Evolutionary conservation across 2,888 invertebrate genomes (phyloP).

Genomic region (Epiperipatus broadwayi): DNA sequence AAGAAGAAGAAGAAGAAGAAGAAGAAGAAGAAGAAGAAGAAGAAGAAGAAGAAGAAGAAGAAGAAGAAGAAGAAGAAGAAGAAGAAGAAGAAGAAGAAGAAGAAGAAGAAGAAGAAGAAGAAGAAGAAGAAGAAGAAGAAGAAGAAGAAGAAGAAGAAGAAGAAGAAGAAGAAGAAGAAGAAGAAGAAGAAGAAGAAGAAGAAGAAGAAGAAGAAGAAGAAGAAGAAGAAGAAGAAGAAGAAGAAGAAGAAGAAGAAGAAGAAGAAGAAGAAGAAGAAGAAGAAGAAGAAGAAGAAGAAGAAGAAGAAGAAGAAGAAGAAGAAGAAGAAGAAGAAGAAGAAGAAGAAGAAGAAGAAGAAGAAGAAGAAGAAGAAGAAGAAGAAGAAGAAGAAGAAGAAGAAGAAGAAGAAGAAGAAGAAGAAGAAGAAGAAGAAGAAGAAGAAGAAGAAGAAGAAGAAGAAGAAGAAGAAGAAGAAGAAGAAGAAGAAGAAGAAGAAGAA

Average conservation of each 20-base stretch:
- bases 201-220: slow-evolving; percentile 8
- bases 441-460: slow-evolving; percentile 9
- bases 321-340: slow-evolving; percentile 9
- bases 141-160: slow-evolving; percentile 9
- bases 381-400: slow-evolving; percentile 6
- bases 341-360: slow-evolving; percentile 9
- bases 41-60: slow-evolving; percentile 9
- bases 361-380: slow-evolving; percentile 9
- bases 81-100: slow-evolving; percentile 9
- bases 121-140: slow-evolving; percentile 9
- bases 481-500: slow-evolving; percentile 9
- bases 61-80: slow-evolving; percentile 9
- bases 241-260: slow-evolving; percentile 9
- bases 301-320: slow-evolving; percentile 9
- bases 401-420: slow-evolving; percentile 9
- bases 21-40: slow-evolving; percentile 9
- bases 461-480: slow-evolving; percentile 9
- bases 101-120: slow-evolving; percentile 9
- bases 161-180: slow-evolving; percentile 9
- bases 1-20: slow-evolving; percentile 9
- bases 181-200: slow-evolving; percentile 8
- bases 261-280: slow-evolving; percentile 9
- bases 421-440: slow-evolving; percentile 9
- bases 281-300: slow-evolving; percentile 9
- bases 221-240: slow-evolving; percentile 9